Percentiles rank a stretch among this genome's conserved stretches.
Evolutionary conservation across 2,888 invertebrate genomes (phyloP).

Genomic region (Nebria brevicollis): DNA sequence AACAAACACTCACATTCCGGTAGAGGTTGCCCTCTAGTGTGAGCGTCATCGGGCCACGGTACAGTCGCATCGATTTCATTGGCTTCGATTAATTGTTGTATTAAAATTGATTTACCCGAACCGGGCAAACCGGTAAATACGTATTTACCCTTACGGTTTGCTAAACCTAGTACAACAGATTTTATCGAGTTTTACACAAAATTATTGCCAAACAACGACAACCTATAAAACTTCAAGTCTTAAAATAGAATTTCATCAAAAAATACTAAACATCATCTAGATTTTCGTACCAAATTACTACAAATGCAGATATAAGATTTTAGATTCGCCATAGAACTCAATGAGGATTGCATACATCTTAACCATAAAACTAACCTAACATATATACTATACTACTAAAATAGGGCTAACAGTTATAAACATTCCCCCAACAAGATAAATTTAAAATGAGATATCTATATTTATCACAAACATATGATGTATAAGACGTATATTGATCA

Average conservation of each 20-base stretch:
- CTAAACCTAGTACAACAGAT: constrained; percentile 52
- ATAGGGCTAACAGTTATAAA: too few relatives aligned
- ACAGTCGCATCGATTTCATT: constrained; percentile 59
- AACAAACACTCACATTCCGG: constrained; percentile 49
- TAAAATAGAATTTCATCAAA: too few relatives aligned
- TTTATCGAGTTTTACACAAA: background rate
- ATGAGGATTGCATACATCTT: too few relatives aligned
- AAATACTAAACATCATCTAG: too few relatives aligned
- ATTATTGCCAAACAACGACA: background rate
- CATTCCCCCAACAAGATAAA: too few relatives aligned
- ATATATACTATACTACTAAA: too few relatives aligned
- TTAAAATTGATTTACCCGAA: constrained; percentile 62
- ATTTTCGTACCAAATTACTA: too few relatives aligned
- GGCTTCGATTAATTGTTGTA: constrained; percentile 60
- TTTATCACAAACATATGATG: too few relatives aligned
- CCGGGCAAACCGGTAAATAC: constrained; percentile 60
- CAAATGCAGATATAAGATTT: too few relatives aligned
- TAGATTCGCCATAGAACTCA: too few relatives aligned
- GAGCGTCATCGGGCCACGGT: constrained; percentile 52
- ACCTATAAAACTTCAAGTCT: background rate
- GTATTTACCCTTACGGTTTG: constrained; percentile 59
- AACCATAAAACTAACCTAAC: too few relatives aligned
- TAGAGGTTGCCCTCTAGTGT: constrained; percentile 21
- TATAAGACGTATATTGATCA: background rate
- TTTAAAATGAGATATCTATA: too few relatives aligned